Conservation (phyloP, 2,113 vertebrate genomes). For the Diglossa brunneiventris region DNA sequence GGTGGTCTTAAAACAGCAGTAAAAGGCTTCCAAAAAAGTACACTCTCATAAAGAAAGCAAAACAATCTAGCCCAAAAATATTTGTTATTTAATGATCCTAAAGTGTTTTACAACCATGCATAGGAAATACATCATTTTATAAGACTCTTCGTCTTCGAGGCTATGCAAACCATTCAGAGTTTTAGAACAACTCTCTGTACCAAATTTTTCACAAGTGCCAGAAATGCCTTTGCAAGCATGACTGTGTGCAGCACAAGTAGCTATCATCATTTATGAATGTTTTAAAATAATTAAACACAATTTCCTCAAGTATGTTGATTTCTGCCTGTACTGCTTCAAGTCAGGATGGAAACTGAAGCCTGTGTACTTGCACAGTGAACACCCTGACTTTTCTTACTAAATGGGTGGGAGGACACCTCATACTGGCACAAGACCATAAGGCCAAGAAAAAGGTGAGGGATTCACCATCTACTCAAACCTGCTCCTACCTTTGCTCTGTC, state of each 20-base stretch:
- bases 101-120: neutral
- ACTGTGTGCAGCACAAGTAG: neutral
- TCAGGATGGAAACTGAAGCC: neutral
- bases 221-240: neutral
- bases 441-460: neutral
- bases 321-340: neutral
- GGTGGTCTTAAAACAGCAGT: constrained; percentile 17
- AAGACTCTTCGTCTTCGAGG: neutral
- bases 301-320: neutral
- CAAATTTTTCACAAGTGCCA: neutral
- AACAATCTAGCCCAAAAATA: constrained; percentile 1
- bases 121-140: neutral
- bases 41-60: neutral
- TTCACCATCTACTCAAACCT: neutral
- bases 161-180: neutral
- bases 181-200: neutral
- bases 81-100: neutral
- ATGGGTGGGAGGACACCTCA: neutral
- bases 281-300: neutral
- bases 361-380: neutral
- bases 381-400: neutral
- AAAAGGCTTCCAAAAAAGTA: neutral
- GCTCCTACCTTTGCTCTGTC: neutral
- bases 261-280: neutral
- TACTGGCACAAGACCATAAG: neutral